Conservation (phyloP, 2,113 vertebrate species). For the Phalacrocorax carbo region DNA sequence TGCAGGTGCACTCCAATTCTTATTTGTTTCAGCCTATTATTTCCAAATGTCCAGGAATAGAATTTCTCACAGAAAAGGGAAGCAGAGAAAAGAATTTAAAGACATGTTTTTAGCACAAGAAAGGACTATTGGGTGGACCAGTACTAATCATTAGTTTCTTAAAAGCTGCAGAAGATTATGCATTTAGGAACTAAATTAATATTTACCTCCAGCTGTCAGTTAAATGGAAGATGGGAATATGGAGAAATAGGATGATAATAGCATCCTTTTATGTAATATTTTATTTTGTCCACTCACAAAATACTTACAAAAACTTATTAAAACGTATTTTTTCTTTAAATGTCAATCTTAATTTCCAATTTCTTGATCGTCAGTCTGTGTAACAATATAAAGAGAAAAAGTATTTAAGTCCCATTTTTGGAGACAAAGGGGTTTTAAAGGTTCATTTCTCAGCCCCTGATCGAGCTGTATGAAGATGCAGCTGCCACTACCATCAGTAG, state of each 20-base stretch:
- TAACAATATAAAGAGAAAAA: background rate
- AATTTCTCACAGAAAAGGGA: background rate
- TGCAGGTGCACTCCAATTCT: background rate
- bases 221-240: background rate
- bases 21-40: background rate
- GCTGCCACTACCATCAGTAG: background rate
- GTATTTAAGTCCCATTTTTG: background rate
- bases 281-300: background rate
- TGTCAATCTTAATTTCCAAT: background rate
- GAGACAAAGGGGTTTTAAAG: background rate
- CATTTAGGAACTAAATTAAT: background rate
- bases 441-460: background rate
- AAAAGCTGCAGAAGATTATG: background rate
- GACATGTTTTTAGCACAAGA: background rate
- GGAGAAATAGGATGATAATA: background rate
- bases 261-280: background rate
- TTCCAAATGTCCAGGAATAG: background rate
- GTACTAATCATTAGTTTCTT: background rate
- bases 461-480: background rate
- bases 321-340: background rate
- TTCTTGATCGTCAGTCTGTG: background rate
- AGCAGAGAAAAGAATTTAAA: background rate
- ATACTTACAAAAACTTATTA: background rate
- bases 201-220: background rate
- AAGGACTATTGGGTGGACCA: background rate